A percentile compares a stretch with the other conserved stretches of the same genome.
Conservation (phyloP, 2,888 invertebrate species). For the Nemotelus nigrinus region DNA sequence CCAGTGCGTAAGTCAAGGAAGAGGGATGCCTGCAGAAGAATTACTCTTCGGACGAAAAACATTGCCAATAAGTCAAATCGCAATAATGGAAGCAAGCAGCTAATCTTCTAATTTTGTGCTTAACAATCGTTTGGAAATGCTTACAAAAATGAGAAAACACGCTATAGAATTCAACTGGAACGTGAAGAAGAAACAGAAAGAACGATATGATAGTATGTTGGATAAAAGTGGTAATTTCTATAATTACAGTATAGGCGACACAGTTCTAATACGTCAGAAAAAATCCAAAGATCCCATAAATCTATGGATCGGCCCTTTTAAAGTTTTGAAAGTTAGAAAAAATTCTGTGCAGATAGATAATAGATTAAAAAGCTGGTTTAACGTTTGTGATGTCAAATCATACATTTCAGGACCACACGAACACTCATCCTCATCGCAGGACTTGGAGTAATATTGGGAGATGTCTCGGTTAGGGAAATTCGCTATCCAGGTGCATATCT, state of each 20-base stretch:
- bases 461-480: constrained; percentile 1
- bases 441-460: constrained; percentile 1
- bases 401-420: not conserved
- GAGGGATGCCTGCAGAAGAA: not conserved
- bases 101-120: not conserved
- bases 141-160: not conserved
- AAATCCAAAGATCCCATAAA: too few relatives aligned
- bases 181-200: not conserved
- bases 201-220: not conserved
- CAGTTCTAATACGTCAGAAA: not conserved
- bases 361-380: not conserved
- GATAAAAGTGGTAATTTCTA: not conserved
- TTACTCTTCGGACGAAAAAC: not conserved
- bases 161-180: not conserved
- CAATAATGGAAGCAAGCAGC: not conserved
- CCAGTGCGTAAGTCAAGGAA: not conserved
- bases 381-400: not conserved
- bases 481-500: not conserved
- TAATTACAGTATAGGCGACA: not conserved
- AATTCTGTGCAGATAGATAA: constrained; percentile 10
- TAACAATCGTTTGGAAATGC: not conserved
- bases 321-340: not conserved
- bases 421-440: not conserved
- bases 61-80: not conserved
- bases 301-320: too few relatives aligned